Evolutionary conservation across 1,140 invertebrate genomes (phyloP), one percentile per base, ranked within the genome.

Genomic region (Trichonephila inaurata): DNA sequence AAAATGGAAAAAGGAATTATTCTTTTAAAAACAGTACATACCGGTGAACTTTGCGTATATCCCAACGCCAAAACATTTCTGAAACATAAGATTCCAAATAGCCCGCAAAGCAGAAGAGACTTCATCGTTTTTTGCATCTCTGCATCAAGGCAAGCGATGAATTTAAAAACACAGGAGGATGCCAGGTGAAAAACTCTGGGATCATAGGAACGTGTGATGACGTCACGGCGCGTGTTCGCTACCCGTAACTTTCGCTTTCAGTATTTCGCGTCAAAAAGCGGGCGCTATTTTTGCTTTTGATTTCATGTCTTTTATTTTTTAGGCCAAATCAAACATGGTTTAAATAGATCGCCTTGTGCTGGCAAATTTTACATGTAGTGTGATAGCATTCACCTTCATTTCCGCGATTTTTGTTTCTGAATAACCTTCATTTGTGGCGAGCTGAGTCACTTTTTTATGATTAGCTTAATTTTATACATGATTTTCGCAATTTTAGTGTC

Each of bases 351-450:
- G 6, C 28, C 72, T 33, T 77, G 72, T 77, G 33, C 72, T 40
- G 33, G 16, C 18, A 40, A 77, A 77, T 18, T 8, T 77, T 77
- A 18, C 72, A 77, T 77, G 72, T 77, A 16, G 14, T 77, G 28
- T 77, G 72, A 18, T 40, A 77, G 28, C 72, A 77, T 77, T 77
- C 72, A 77, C 72, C 72, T 77, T 77, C 72, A 77, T 16, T 14
- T 69, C 24, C n/a, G 28, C 18, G 18, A 77, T 77, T 16, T 16
- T 6, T 28, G 10, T 1, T 40, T 40, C 5, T 40, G 28, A 77
- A 40, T 77, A 40, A 16, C 33, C 16, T 40, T 77, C 28, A 16
- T 19, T 77, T 33, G n/a, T n/a, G 28, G 16, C 28, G 14, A 33
- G 14, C 12, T n/a, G 24, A 24, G 10, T n/a, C n/a, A 28, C 2